Evolutionary conservation across 2,797 vertebrate genomes (phyloP).

Genomic region (Delichon dasypus): DNA sequence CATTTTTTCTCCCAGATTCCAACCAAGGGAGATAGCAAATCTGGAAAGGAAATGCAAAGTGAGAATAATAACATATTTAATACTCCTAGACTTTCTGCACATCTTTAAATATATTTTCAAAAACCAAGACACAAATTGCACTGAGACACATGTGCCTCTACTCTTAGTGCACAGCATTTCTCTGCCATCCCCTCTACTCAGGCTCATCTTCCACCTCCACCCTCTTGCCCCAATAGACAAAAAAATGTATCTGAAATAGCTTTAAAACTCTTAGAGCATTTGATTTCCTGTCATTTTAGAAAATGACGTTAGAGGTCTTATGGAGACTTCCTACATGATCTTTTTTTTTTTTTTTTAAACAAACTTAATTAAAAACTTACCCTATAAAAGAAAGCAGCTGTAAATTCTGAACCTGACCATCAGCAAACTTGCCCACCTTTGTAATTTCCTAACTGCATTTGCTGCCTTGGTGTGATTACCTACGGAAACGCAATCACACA

Average conservation of each 20-base stretch:
- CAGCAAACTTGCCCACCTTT: constrained; percentile 27
- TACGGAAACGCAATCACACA: constrained; percentile 57
- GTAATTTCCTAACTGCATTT: constrained; percentile 43
- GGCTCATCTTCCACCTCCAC: not conserved
- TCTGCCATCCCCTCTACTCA: not conserved
- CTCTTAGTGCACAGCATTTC: not conserved
- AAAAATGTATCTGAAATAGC: not conserved
- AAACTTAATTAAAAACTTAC: constrained; percentile 47
- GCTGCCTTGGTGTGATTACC: constrained; percentile 32
- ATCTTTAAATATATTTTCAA: constrained; percentile 13
- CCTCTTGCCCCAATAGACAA: not conserved
- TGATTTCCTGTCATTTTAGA: constrained; percentile 50
- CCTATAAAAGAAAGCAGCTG: constrained; percentile 57
- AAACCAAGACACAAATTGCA: not conserved
- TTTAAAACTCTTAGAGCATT: constrained; percentile 2
- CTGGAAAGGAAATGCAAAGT: constrained; percentile 34
- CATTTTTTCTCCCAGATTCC: not conserved
- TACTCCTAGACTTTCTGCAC: constrained; percentile 28
- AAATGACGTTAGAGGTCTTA: constrained; percentile 7
- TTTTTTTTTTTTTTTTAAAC: not conserved
- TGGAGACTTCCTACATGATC: not conserved
- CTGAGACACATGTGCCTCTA: not conserved
- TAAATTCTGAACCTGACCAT: constrained; percentile 45
- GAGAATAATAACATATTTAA: constrained; percentile 50
- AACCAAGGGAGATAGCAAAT: constrained; percentile 3